Conservation (phyloP, 2,888 invertebrate species). For the Drosophila pullipes region DNA sequence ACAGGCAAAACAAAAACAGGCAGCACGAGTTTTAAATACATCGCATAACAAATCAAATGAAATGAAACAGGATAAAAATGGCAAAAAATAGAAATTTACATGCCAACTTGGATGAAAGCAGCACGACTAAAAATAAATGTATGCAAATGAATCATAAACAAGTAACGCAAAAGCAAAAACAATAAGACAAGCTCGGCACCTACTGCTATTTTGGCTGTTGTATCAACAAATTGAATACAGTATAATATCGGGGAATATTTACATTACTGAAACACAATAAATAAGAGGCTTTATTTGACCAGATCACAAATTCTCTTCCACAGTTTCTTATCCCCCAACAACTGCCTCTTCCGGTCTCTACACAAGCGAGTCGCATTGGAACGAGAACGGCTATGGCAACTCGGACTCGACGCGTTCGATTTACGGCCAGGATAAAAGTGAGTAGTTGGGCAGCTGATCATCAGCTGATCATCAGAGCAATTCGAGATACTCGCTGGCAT, state of each 20-base stretch:
- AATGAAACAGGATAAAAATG: slow-evolving; percentile 61
- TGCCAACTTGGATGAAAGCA: slow-evolving; percentile 22
- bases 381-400: slow-evolving; percentile 71
- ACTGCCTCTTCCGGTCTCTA: slow-evolving; percentile 76
- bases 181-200: neutral
- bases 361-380: slow-evolving; percentile 82
- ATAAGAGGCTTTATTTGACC: neutral
- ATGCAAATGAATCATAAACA: slow-evolving; percentile 53
- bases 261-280: neutral
- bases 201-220: slow-evolving; percentile 5
- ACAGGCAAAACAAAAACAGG: slow-evolving; percentile 24
- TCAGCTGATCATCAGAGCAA: slow-evolving; percentile 10
- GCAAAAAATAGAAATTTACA: slow-evolving; percentile 56
- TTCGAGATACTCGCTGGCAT: slow-evolving; percentile 29
- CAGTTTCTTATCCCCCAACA: slow-evolving; percentile 85
- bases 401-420: slow-evolving; percentile 77
- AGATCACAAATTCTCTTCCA: neutral
- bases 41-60: slow-evolving; percentile 52
- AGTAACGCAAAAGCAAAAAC: slow-evolving; percentile 12
- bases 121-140: slow-evolving; percentile 26
- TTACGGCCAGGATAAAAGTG: slow-evolving; percentile 82
- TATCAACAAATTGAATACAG: neutral
- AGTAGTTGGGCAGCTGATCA: slow-evolving; percentile 49
- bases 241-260: neutral
- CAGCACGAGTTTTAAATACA: slow-evolving; percentile 55